Evolutionary conservation across 2,888 invertebrate genomes (phyloP).

Genomic region (Drosophila mercatorum): DNA sequence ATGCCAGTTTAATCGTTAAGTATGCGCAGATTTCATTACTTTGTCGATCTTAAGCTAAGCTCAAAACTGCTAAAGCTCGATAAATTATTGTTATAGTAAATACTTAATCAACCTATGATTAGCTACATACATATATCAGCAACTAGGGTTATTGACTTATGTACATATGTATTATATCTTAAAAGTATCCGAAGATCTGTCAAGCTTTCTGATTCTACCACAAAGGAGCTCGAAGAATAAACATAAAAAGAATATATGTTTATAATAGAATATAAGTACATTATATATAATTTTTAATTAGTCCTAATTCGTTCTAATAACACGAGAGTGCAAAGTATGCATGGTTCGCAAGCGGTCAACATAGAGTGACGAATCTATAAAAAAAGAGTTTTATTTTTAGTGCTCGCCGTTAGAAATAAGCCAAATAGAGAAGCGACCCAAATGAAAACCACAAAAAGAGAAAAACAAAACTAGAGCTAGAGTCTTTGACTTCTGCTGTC

Average conservation of each 20-base stretch:
- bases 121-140: too few relatives aligned
- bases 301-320: constrained; percentile 12
- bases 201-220: neutral
- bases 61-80: neutral
- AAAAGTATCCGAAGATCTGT: too few relatives aligned
- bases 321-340: neutral
- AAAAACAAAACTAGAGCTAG: neutral
- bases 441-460: neutral
- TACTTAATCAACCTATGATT: neutral
- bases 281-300: neutral
- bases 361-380: constrained; percentile 1
- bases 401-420: constrained; percentile 5
- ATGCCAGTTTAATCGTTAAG: neutral
- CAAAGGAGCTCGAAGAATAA: neutral
- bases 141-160: too few relatives aligned
- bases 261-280: neutral
- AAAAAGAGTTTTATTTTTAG: neutral
- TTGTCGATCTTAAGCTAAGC: neutral
- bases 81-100: neutral
- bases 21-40: neutral
- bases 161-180: too few relatives aligned
- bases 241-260: neutral
- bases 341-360: neutral
- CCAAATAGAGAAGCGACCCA: constrained; percentile 11
- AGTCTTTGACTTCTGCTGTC: constrained; percentile 5